phyloP scores from a whole-genome alignment of 92 coral and sea anemone genomes.

The Ricordea florida region DNA sequence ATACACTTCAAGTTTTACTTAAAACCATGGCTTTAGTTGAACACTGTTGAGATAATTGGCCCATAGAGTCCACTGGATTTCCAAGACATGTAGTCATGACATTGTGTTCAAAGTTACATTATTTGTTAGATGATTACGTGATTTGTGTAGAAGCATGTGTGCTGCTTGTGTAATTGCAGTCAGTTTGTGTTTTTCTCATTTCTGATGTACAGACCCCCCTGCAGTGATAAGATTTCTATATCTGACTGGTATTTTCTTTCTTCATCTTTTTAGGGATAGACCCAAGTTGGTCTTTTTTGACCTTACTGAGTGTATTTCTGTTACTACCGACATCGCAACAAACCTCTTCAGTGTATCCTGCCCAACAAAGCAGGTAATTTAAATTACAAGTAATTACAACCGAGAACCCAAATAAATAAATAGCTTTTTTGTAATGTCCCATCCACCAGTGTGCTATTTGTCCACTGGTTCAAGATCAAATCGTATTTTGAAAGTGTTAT shows the following conservation, averaged over 20 bases:
- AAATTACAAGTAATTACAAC: background rate
- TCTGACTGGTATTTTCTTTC: background rate
- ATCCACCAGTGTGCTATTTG: no score
- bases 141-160: no score
- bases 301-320: slow-evolving; percentile 75
- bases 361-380: slow-evolving; percentile 91
- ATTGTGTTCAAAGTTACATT: no score
- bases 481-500: no score
- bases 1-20: no score
- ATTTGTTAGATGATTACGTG: no score
- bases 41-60: no score
- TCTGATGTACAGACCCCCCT: background rate
- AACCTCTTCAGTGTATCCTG: slow-evolving; percentile 77
- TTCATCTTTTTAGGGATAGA: slow-evolving; percentile 51
- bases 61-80: no score
- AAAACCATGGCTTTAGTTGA: no score
- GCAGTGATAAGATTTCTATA: background rate
- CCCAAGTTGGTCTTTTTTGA: slow-evolving; percentile 97
- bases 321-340: slow-evolving; percentile 46
- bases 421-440: background rate
- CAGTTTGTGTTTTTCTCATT: background rate
- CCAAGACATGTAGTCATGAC: no score
- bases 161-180: background rate
- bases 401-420: background rate
- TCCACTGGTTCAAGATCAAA: no score